A percentile compares a stretch with the other conserved stretches of the same genome.
phyloP scores from a whole-genome alignment of 2,888 invertebrate species.

The Callosobruchus maculatus region DNA sequence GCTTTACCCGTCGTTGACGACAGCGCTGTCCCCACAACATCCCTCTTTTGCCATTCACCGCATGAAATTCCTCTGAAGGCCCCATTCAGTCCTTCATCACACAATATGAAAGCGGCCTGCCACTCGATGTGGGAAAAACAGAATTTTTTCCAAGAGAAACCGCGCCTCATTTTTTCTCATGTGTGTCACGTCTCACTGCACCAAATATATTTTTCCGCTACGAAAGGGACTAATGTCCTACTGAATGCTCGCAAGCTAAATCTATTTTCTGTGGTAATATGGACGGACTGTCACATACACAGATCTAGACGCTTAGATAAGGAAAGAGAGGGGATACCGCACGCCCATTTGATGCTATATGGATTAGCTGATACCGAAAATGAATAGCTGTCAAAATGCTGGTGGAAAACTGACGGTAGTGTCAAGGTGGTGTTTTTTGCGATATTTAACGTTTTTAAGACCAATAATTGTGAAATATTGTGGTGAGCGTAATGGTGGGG shows the following conservation, averaged over 20 bases:
- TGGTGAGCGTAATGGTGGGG: no score
- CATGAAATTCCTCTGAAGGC: not conserved
- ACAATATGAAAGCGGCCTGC: not conserved
- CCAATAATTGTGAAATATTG: no score
- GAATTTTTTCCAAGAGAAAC: not conserved
- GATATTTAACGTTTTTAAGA: no score
- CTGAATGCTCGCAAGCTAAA: not conserved
- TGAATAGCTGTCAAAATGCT: no score
- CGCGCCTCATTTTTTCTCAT: not conserved
- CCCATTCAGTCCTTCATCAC: not conserved
- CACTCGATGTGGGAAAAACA: not conserved
- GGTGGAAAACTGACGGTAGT: no score
- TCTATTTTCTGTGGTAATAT: not conserved
- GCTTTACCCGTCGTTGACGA: not conserved
- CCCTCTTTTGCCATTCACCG: not conserved
- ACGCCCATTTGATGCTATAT: no score
- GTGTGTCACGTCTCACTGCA: not conserved
- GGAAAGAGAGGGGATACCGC: no score
- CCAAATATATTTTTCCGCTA: not conserved
- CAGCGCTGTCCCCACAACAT: not conserved
- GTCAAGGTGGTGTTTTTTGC: no score
- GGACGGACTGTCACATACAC: not conserved
- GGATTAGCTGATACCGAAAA: no score
- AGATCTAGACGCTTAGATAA: no score
- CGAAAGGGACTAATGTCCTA: not conserved